Evolutionary conservation across 2,797 vertebrate species (phyloP).

Genomic region (Liasis olivaceus): DNA sequence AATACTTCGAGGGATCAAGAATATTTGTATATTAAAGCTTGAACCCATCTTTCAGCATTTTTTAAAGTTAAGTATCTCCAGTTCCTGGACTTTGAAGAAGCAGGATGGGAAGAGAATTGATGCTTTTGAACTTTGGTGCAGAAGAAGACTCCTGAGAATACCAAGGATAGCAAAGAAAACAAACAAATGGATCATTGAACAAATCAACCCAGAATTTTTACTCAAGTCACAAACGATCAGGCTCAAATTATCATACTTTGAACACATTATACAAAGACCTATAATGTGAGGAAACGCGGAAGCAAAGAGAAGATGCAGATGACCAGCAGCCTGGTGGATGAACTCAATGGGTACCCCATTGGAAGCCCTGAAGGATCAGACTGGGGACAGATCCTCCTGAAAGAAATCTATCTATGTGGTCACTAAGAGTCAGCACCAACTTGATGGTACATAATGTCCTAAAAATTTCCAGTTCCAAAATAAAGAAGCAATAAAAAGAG

Average conservation of each 20-base stretch:
- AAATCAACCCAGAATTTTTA: background rate
- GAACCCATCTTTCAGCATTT: background rate
- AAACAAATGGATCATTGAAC: background rate
- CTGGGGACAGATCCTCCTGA: no score
- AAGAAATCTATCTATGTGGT: no score
- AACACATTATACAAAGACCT: background rate
- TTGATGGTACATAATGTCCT: no score
- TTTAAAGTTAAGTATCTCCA: background rate
- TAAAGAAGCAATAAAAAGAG: background rate
- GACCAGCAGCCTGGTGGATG: no score
- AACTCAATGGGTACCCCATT: no score
- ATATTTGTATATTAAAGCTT: background rate
- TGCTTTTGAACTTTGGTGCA: background rate
- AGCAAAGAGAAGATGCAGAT: no score
- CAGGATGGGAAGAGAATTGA: background rate
- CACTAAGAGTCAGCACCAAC: no score
- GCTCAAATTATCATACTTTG: background rate
- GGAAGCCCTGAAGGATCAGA: no score
- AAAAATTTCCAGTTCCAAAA: background rate
- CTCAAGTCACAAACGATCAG: background rate
- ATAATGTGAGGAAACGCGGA: background rate
- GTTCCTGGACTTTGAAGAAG: background rate
- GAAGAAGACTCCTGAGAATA: background rate
- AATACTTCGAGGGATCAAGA: background rate
- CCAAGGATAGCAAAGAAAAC: background rate